phyloP scores from a whole-genome alignment of 2,113 vertebrate species.

The Tetraodon nigroviridis region DNA sequence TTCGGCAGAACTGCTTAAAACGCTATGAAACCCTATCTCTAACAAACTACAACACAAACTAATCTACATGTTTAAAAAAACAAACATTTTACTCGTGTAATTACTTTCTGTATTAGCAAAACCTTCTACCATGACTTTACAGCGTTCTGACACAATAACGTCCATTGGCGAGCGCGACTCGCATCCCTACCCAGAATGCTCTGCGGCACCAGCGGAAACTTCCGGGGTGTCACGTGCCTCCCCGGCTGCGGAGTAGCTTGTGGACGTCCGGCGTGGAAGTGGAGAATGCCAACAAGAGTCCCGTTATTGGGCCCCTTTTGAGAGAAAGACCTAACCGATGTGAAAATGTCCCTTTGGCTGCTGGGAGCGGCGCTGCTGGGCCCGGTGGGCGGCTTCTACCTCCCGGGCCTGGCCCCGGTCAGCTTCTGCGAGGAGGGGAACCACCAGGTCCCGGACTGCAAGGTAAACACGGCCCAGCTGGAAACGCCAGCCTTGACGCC shows the following conservation, averaged over 20 bases:
- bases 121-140: too few species aligned
- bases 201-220: background rate
- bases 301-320: rapidly evolving
- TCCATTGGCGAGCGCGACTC: too few species aligned
- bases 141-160: too few species aligned
- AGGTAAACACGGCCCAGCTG: conserved; percentile 66
- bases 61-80: too few species aligned
- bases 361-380: conserved; percentile 33
- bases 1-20: too few species aligned
- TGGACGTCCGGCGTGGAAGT: background rate
- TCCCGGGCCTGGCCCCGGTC: conserved; percentile 88
- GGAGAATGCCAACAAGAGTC: background rate
- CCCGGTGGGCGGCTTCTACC: conserved; percentile 74
- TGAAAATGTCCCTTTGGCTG: conserved; percentile 30
- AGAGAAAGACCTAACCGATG: too few species aligned
- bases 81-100: too few species aligned
- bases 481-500: background rate
- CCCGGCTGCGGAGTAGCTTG: background rate
- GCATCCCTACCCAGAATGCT: conserved; percentile 10
- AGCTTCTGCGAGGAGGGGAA: conserved; percentile 80
- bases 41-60: too few species aligned
- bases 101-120: too few species aligned
- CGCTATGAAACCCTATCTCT: too few species aligned
- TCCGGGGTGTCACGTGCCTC: conserved; percentile 42
- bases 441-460: conserved; percentile 73